Conservation (phyloP, 2,113 vertebrate genomes). For the Cyanistes caeruleus region DNA sequence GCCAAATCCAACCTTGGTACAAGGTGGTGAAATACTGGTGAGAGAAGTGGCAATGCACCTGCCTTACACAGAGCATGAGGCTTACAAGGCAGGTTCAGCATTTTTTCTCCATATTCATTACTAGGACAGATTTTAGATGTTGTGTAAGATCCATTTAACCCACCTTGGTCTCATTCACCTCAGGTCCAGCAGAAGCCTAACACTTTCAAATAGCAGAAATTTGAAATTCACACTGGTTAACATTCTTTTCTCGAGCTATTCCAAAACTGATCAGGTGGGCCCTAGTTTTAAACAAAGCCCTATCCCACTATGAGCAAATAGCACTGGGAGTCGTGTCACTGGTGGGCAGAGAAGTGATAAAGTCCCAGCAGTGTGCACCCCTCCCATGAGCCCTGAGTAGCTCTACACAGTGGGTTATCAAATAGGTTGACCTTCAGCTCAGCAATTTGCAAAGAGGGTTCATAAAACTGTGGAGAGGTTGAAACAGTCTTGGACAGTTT, state of each 20-base stretch:
- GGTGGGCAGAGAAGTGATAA: background rate
- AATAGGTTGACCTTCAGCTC: background rate
- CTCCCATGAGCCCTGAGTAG: background rate
- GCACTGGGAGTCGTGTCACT: background rate
- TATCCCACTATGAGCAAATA: background rate
- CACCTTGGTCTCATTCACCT: background rate
- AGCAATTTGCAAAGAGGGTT: background rate
- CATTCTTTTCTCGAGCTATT: background rate
- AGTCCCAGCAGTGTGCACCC: background rate
- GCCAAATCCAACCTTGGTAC: background rate
- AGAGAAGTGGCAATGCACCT: background rate
- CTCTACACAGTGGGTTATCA: background rate
- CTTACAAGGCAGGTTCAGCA: background rate
- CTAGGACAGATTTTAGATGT: background rate
- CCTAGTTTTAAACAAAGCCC: background rate
- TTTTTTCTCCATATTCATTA: background rate
- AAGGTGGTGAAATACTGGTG: background rate
- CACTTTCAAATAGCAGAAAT: background rate
- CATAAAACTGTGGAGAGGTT: background rate
- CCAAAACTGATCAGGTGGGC: background rate
- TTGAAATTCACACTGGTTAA: background rate
- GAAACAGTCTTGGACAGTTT: background rate
- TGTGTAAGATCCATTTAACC: background rate
- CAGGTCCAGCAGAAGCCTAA: background rate
- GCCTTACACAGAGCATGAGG: background rate